Evolutionary conservation across 2,888 invertebrate species (phyloP).

Genomic region (Xanthorhoe designata): DNA sequence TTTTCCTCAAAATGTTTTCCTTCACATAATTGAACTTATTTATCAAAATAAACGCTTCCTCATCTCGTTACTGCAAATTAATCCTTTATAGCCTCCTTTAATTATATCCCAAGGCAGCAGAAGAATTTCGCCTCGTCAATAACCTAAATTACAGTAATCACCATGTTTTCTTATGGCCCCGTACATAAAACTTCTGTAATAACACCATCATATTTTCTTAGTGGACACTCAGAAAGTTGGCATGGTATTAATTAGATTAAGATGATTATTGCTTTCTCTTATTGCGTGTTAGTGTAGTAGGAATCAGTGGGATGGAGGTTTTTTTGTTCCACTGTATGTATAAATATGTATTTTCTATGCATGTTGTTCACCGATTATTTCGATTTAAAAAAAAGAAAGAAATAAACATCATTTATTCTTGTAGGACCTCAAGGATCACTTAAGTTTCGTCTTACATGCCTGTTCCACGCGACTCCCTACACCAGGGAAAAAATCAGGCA

Average conservation of each 20-base stretch:
- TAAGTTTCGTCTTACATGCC: no score
- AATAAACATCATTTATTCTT: no score
- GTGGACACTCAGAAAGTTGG: conserved; percentile 12
- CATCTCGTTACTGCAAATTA: conserved; percentile 22
- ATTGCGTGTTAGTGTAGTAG: neutral
- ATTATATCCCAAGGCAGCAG: conserved; percentile 34
- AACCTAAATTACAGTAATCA: conserved; percentile 36
- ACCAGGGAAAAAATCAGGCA: no score
- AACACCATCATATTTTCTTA: conserved; percentile 34
- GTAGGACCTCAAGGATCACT: no score
- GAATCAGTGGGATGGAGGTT: no score
- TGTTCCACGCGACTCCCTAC: no score
- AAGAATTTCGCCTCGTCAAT: conserved; percentile 34
- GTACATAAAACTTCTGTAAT: conserved; percentile 25
- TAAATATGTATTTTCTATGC: no score
- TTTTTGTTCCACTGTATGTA: no score
- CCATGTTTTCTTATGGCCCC: conserved; percentile 25
- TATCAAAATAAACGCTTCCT: neutral
- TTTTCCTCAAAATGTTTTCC: neutral
- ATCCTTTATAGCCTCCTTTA: conserved; percentile 26
- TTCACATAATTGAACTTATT: neutral
- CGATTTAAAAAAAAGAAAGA: no score
- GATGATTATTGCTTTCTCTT: conserved; percentile 1
- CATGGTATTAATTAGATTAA: conserved; percentile 21
- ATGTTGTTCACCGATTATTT: no score